Evolutionary conservation across 2,888 invertebrate genomes (phyloP).

Genomic region (Cephus sareptanus): DNA sequence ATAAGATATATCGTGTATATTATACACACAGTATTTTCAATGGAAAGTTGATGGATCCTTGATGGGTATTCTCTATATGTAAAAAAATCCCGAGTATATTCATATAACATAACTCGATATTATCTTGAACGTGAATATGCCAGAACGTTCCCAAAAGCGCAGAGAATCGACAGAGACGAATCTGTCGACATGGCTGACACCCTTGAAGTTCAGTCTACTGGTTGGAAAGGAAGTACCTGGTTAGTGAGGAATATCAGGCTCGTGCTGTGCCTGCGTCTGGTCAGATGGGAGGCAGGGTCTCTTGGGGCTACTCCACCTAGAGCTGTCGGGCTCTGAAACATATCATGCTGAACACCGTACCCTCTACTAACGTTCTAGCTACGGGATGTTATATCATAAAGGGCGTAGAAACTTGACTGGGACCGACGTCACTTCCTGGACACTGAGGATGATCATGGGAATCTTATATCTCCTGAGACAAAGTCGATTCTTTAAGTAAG

Average conservation of each 20-base stretch:
- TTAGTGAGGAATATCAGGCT: slow-evolving; percentile 75
- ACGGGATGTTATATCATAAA: neutral
- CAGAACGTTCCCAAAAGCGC: slow-evolving; percentile 8
- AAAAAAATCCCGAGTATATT: neutral
- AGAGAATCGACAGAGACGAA: slow-evolving; percentile 13
- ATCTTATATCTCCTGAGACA: neutral
- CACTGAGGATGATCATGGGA: neutral
- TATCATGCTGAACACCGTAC: slow-evolving; percentile 60
- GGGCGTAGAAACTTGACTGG: neutral
- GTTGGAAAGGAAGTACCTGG: slow-evolving; percentile 67
- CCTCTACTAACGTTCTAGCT: slow-evolving; percentile 39
- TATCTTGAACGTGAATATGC: slow-evolving; percentile 13
- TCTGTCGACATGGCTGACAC: slow-evolving; percentile 21
- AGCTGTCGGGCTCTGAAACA: slow-evolving; percentile 72
- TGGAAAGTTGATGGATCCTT: slow-evolving; percentile 7
- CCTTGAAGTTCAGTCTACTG: slow-evolving; percentile 15
- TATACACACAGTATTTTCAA: slow-evolving; percentile 18
- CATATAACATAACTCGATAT: neutral
- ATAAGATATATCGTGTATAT: slow-evolving; percentile 17
- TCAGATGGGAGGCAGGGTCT: slow-evolving; percentile 73
- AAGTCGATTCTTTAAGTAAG: neutral
- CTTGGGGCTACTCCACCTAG: slow-evolving; percentile 62
- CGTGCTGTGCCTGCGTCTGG: slow-evolving; percentile 81
- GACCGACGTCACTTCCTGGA: neutral
- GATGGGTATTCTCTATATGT: neutral